Evolutionary conservation across 2,797 vertebrate genomes (phyloP).

Genomic region (Anableps anableps): DNA sequence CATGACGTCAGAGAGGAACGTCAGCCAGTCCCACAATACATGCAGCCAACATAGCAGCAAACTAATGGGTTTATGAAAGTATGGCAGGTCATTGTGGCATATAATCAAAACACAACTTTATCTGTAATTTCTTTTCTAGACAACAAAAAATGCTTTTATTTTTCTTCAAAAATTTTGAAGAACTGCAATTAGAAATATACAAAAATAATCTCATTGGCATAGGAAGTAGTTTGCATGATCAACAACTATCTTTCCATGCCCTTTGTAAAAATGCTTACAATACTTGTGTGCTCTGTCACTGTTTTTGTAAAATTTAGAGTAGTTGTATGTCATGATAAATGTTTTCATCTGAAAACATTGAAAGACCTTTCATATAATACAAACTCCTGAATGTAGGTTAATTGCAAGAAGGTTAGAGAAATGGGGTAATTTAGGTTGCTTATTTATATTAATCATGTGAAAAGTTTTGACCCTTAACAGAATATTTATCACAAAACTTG

Average conservation of each 20-base stretch:
- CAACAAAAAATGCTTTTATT: background rate
- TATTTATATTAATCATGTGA: too few species aligned
- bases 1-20: constrained; percentile 40
- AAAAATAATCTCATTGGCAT: background rate
- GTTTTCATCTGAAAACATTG: too few species aligned
- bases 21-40: constrained; percentile 8
- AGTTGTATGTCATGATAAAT: too few species aligned
- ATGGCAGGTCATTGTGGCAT: background rate
- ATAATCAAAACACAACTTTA: background rate
- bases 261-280: background rate
- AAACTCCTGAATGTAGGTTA: too few species aligned
- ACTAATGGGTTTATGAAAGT: background rate
- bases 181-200: background rate
- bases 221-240: background rate
- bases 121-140: background rate
- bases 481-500: too few species aligned
- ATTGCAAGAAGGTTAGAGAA: too few species aligned
- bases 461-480: too few species aligned
- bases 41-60: background rate
- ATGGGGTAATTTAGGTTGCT: too few species aligned
- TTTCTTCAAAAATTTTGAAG: background rate
- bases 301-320: background rate
- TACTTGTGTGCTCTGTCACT: background rate
- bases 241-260: background rate
- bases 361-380: too few species aligned